A percentile compares a stretch with the other conserved stretches of the same genome.
phyloP scores from a whole-genome alignment of 2,113 vertebrate species.

The Bolborhynchus lineola region DNA sequence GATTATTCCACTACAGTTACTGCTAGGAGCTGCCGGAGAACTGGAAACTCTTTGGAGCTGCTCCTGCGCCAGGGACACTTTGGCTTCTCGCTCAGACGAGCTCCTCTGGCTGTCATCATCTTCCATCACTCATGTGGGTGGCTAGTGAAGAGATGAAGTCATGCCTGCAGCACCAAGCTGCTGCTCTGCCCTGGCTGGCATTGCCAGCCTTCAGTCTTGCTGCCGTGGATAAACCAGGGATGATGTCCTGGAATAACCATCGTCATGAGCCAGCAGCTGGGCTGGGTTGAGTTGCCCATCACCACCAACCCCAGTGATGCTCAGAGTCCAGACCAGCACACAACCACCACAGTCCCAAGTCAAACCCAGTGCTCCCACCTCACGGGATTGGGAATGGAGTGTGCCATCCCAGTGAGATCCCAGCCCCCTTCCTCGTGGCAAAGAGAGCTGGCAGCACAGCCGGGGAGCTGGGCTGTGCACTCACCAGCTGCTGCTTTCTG shows the following conservation, averaged over 20 bases:
- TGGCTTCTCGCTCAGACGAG: not conserved
- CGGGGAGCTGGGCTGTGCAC: not conserved
- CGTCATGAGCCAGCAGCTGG: fast-evolving
- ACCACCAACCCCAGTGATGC: fast-evolving
- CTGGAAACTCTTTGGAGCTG: not conserved
- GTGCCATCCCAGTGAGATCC: not conserved
- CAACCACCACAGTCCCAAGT: not conserved
- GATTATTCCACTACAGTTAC: not conserved
- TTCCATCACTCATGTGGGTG: fast-evolving
- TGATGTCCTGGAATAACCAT: not conserved
- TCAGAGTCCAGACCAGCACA: not conserved
- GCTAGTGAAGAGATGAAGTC: not conserved
- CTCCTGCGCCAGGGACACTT: not conserved
- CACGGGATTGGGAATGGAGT: fast-evolving
- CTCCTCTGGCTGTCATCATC: fast-evolving
- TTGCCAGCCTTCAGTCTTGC: not conserved
- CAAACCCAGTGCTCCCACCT: not conserved
- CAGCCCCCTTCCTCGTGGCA: not conserved
- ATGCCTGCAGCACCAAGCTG: not conserved
- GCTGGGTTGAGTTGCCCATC: not conserved
- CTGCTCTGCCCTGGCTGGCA: not conserved
- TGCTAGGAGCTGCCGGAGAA: not conserved
- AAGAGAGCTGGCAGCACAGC: not conserved
- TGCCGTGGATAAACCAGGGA: not conserved
- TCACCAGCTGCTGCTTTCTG: not conserved